Percentiles rank a stretch among this genome's conserved stretches.
Evolutionary conservation across 1,140 invertebrate genomes (phyloP).

Genomic region (Euschistus heros): DNA sequence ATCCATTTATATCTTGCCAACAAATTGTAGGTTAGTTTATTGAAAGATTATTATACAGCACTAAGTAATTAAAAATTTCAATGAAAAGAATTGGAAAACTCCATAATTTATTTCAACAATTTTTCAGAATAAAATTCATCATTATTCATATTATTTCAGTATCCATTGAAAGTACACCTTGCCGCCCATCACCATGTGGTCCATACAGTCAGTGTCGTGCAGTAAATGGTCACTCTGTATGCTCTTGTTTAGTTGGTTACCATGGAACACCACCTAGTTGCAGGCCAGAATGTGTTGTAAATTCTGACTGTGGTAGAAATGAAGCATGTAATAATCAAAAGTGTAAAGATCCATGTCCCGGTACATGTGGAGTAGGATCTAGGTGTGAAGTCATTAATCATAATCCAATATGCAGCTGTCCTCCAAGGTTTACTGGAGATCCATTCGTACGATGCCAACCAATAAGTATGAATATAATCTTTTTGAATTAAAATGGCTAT

Average conservation of each 20-base stretch:
- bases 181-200: conserved; percentile 45
- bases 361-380: conserved; percentile 56
- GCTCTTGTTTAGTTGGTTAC: conserved; percentile 44
- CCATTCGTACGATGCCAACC: conserved; percentile 45
- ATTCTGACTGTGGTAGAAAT: conserved; percentile 58
- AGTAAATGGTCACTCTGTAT: conserved; percentile 41
- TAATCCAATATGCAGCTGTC: conserved; percentile 45
- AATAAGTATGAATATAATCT: conserved; percentile 42
- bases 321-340: conserved; percentile 59
- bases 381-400: conserved; percentile 46
- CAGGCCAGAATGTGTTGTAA: conserved; percentile 56
- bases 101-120: neutral
- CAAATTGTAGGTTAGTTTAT: conserved; percentile 37
- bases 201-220: conserved; percentile 45
- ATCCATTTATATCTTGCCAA: conserved; percentile 37
- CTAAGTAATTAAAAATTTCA: conserved; percentile 18
- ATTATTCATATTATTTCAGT: conserved; percentile 29
- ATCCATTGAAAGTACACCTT: conserved; percentile 34
- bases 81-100: neutral
- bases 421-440: conserved; percentile 44
- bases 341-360: conserved; percentile 59
- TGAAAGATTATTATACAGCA: neutral
- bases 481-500: neutral
- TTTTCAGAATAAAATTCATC: conserved; percentile 34
- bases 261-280: conserved; percentile 58